Percentiles rank a stretch among this genome's conserved stretches.
Evolutionary conservation across 1,140 invertebrate species (phyloP).

Genomic region (Berghia stephanieae): DNA sequence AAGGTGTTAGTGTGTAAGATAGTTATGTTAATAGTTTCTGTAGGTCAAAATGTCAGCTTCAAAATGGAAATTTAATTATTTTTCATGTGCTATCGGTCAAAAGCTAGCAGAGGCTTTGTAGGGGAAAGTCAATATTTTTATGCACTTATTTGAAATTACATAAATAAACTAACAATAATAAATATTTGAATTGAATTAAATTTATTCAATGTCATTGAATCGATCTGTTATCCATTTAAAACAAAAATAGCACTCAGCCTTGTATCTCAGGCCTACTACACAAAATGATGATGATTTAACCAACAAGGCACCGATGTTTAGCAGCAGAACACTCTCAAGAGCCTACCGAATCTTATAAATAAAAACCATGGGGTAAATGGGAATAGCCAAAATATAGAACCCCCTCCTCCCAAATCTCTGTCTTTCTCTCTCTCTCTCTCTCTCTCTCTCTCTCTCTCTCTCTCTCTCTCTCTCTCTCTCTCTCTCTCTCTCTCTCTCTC

Average conservation of each 20-base stretch:
- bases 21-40: no score
- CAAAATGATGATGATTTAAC: no score
- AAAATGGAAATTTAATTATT: no score
- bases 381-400: background rate
- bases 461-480: background rate
- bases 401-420: background rate
- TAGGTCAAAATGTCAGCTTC: no score
- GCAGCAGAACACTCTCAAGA: background rate
- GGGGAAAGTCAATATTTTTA: no score
- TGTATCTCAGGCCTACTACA: background rate
- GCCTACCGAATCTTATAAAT: background rate
- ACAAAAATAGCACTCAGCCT: background rate
- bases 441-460: background rate
- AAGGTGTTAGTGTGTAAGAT: no score
- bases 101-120: no score
- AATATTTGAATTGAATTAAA: no score
- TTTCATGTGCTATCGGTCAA: no score
- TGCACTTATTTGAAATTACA: no score
- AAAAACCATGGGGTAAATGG: background rate
- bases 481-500: background rate
- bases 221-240: background rate
- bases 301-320: no score
- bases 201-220: background rate
- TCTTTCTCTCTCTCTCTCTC: conserved; percentile 10
- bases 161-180: no score